Conservation (phyloP, 2,113 vertebrate genomes). For the Hydrochoerus hydrochaeris region DNA sequence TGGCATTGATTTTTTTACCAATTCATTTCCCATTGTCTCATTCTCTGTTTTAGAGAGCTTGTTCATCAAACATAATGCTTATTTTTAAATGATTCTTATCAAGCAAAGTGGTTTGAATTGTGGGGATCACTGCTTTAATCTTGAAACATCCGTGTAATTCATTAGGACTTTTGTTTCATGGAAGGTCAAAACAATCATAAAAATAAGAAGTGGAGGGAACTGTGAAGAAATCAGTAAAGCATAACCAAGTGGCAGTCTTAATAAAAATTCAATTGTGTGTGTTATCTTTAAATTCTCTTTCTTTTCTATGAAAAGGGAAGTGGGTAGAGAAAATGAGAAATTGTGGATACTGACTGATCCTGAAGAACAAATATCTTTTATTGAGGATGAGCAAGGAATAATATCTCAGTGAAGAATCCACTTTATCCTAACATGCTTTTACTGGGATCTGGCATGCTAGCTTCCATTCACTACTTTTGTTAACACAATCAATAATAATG, state of each 20-base stretch:
- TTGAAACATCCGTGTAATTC: not conserved
- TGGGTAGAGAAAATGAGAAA: not conserved
- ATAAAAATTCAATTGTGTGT: not conserved
- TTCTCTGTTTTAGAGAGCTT: not conserved
- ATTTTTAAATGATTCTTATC: not conserved
- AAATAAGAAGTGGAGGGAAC: not conserved
- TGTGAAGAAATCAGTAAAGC: not conserved
- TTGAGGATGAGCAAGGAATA: not conserved
- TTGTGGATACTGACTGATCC: not conserved
- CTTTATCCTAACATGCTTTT: not conserved
- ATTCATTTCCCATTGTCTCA: not conserved
- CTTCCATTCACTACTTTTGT: not conserved
- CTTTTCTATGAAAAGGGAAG: not conserved
- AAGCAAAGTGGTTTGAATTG: not conserved
- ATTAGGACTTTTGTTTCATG: constrained; percentile 36
- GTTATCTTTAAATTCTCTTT: not conserved
- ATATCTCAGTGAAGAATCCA: not conserved
- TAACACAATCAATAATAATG: not conserved
- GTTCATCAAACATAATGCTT: not conserved
- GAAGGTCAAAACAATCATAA: not conserved
- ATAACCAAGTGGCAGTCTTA: not conserved
- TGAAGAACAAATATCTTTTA: not conserved
- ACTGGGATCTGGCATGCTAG: not conserved
- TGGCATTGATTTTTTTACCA: not conserved
- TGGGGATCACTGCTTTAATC: not conserved